phyloP scores from a whole-genome alignment of 2,888 invertebrate genomes.

The Lasius platythorax region DNA sequence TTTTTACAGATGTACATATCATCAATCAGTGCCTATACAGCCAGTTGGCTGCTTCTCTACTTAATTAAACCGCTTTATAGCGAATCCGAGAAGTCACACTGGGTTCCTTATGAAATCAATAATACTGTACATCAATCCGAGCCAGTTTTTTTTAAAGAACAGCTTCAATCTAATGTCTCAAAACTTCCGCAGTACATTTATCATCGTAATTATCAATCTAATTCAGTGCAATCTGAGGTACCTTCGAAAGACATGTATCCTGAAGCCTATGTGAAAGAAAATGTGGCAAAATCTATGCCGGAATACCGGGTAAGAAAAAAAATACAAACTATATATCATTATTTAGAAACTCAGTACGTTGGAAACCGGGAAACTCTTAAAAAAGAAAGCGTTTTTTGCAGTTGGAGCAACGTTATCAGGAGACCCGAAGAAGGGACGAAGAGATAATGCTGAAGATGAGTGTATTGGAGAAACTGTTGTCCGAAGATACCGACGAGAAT shows the following conservation, averaged over 20 bases:
- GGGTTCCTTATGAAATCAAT: not conserved
- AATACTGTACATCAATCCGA: constrained; percentile 1
- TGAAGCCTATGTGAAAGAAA: not conserved
- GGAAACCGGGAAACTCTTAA: not conserved
- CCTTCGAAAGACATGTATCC: not conserved
- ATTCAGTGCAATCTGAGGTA: not conserved
- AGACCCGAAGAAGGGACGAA: constrained; percentile 29
- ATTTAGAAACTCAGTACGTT: not conserved
- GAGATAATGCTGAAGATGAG: constrained; percentile 71
- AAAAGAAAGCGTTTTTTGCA: not conserved
- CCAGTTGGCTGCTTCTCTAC: constrained; percentile 60
- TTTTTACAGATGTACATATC: constrained; percentile 72
- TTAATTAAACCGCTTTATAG: constrained; percentile 55
- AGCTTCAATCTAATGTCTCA: not conserved
- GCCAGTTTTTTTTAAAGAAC: not conserved
- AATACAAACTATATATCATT: not conserved
- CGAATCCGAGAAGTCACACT: constrained; percentile 49
- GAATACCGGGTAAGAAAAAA: not conserved
- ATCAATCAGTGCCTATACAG: constrained; percentile 43
- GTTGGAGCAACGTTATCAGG: not conserved
- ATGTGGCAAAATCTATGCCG: not conserved
- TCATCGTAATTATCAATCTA: constrained; percentile 6
- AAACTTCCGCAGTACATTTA: constrained; percentile 8
- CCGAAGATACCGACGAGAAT: constrained; percentile 60
- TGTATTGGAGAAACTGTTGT: constrained; percentile 69